Conservation (phyloP, 2,797 vertebrate species). For the Enteromius anoplus region DNA sequence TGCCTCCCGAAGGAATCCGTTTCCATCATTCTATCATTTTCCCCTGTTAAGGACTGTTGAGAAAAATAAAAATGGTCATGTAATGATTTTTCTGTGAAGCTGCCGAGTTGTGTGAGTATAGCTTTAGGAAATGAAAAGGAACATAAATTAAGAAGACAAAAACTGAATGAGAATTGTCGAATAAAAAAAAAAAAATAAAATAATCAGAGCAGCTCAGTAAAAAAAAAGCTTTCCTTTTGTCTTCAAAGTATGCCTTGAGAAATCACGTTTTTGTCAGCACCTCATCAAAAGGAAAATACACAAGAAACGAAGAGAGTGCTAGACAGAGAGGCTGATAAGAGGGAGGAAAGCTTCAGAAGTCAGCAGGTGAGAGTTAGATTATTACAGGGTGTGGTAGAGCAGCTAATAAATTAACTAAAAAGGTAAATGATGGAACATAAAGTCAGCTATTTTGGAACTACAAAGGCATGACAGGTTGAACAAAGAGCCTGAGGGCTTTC, state of each 20-base stretch:
- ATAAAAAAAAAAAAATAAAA: slow-evolving; percentile 49
- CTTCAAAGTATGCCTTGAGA: slow-evolving; percentile 57
- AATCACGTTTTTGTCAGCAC: slow-evolving; percentile 64
- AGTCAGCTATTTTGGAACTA: slow-evolving; percentile 86
- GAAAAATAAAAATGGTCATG: slow-evolving; percentile 63
- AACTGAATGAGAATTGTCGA: slow-evolving; percentile 20
- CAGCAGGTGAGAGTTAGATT: slow-evolving; percentile 82
- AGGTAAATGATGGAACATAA: slow-evolving; percentile 79
- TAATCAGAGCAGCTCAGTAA: slow-evolving; percentile 35
- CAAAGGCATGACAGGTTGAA: slow-evolving; percentile 93
- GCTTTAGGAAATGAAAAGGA: slow-evolving; percentile 58
- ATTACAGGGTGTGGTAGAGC: slow-evolving; percentile 85
- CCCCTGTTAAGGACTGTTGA: slow-evolving; percentile 49
- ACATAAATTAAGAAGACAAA: slow-evolving; percentile 58
- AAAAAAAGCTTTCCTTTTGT: slow-evolving; percentile 54
- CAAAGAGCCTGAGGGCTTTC: slow-evolving; percentile 89
- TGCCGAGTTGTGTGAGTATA: slow-evolving; percentile 55
- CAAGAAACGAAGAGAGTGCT: slow-evolving; percentile 62
- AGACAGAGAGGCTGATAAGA: slow-evolving; percentile 60
- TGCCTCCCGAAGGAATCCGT: slow-evolving; percentile 48
- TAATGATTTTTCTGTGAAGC: slow-evolving; percentile 60
- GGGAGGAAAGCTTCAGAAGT: slow-evolving; percentile 71
- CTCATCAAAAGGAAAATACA: slow-evolving; percentile 58
- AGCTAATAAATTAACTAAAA: slow-evolving; percentile 89
- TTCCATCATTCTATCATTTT: slow-evolving; percentile 40